These are phyloP conservation scores for Aspiorhynchus laticeps DNA, from an alignment of 2,113 vertebrate species.

Conservation along the genomic window DNA sequence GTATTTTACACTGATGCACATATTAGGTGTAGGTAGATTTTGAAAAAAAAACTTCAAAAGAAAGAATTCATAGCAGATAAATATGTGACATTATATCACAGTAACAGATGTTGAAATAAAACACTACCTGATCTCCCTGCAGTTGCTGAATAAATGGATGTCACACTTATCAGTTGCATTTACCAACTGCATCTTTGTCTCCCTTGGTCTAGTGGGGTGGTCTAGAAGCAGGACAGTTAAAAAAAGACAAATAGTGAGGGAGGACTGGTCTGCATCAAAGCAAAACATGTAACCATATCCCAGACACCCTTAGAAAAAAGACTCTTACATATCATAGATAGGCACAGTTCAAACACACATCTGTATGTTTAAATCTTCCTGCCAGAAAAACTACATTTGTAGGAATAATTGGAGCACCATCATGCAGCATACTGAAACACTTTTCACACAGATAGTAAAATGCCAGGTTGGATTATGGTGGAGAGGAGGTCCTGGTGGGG, in stretches of 20 bases:
- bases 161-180: constrained; percentile 37
- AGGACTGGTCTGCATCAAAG: not conserved
- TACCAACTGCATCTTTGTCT: constrained; percentile 28
- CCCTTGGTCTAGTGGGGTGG: constrained; percentile 21
- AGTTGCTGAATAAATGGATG: constrained; percentile 40
- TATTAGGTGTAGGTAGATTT: not conserved
- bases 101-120: constrained; percentile 19
- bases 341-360: constrained; percentile 22
- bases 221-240: constrained; percentile 42
- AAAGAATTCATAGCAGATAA: not conserved
- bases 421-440: constrained; percentile 1
- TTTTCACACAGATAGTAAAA: constrained; percentile 28
- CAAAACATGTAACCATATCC: constrained; percentile 9
- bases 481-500: constrained; percentile 44
- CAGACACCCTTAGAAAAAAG: not conserved
- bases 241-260: constrained; percentile 26
- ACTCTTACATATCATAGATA: not conserved
- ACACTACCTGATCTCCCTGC: constrained; percentile 9
- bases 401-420: constrained; percentile 3
- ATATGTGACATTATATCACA: not conserved
- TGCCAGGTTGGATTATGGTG: constrained; percentile 1
- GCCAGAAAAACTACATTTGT: constrained; percentile 1
- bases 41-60: not conserved
- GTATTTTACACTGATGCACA: not conserved
- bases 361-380: not conserved